These are phyloP conservation scores for Nasonia longicornis DNA, from an alignment of 1,140 invertebrate species.

Conservation along the genomic window DNA sequence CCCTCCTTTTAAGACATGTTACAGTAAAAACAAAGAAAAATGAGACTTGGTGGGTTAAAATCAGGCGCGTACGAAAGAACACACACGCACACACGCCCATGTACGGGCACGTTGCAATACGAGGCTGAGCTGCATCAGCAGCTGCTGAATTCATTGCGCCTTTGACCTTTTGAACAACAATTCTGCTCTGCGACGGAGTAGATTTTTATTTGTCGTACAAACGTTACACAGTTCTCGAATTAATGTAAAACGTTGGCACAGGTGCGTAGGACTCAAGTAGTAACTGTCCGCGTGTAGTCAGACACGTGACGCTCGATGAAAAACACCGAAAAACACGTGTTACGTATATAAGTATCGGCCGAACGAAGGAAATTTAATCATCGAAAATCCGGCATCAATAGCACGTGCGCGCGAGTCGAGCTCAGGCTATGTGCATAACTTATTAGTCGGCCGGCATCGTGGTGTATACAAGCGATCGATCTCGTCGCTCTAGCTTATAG, in stretches of 20 bases:
- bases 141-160: not conserved
- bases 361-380: not conserved
- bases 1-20: no score
- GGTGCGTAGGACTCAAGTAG: not conserved
- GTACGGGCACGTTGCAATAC: no score
- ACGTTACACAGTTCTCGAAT: not conserved
- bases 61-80: not conserved
- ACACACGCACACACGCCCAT: no score
- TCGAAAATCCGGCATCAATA: not conserved
- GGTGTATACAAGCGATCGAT: not conserved
- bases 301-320: no score
- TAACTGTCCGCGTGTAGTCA: not conserved
- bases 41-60: not conserved
- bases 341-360: not conserved
- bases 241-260: no score
- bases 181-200: not conserved
- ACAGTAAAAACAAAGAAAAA: not conserved
- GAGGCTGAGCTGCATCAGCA: not conserved
- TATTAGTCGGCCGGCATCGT: not conserved
- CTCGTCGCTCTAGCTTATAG: constrained; percentile 5
- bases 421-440: not conserved
- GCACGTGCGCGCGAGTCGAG: not conserved
- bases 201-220: not conserved
- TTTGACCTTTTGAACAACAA: not conserved
- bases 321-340: not conserved